Evolutionary conservation across 2,888 invertebrate genomes (phyloP).

Genomic region (Artemia sinica): DNA sequence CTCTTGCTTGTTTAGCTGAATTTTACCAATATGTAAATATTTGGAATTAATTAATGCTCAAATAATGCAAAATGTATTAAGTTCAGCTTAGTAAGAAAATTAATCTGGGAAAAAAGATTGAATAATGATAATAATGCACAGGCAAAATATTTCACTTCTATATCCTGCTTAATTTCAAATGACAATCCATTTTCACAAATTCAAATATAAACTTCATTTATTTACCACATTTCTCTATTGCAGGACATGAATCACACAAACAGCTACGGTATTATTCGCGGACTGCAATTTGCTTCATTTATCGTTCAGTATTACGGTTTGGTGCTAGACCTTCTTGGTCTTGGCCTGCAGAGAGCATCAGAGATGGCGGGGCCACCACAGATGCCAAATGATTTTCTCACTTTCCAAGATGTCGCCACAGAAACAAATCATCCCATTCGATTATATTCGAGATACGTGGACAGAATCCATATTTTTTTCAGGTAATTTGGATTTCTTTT

Average conservation of each 20-base stretch:
- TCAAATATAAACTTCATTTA: background rate
- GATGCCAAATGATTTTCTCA: conserved; percentile 94
- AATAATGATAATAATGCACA: too few species aligned
- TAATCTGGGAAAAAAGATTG: too few species aligned
- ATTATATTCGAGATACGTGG: conserved; percentile 89
- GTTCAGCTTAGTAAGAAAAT: too few species aligned
- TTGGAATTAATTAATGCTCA: too few species aligned
- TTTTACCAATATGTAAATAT: too few species aligned
- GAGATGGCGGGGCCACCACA: conserved; percentile 99
- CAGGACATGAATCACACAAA: conserved; percentile 99
- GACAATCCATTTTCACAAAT: too few species aligned
- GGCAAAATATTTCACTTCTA: too few species aligned
- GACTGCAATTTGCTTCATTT: conserved; percentile 98
- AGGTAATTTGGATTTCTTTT: conserved; percentile 37
- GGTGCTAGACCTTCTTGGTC: conserved; percentile 84
- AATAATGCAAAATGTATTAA: too few species aligned
- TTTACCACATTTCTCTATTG: conserved; percentile 23
- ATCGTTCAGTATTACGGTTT: conserved; percentile 97
- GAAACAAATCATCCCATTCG: conserved; percentile 91
- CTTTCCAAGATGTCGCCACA: conserved; percentile 83
- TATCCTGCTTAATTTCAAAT: too few species aligned
- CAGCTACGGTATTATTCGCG: conserved; percentile 94
- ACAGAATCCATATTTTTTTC: conserved; percentile 88
- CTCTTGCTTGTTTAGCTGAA: too few species aligned
- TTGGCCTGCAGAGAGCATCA: conserved; percentile 87